A percentile compares a stretch with the other conserved stretches of the same genome.
Evolutionary conservation across 2,888 invertebrate species (phyloP).

Genomic region (Nephrocerus scutellatus): DNA sequence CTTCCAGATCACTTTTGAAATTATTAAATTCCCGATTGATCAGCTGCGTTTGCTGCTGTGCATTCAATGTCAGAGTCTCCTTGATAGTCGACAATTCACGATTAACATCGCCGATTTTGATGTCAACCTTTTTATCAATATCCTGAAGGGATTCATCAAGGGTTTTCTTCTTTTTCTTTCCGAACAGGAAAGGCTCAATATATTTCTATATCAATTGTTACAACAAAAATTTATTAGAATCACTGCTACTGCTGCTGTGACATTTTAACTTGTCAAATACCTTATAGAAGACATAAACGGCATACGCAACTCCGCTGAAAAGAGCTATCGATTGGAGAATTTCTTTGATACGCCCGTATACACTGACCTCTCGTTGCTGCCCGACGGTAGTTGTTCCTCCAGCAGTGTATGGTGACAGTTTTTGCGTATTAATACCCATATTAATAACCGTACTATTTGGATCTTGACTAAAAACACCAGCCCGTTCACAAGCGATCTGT

Average conservation of each 20-base stretch:
- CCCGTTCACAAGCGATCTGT: slow-evolving; percentile 64
- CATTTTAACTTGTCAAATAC: slow-evolving; percentile 45
- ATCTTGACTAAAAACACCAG: slow-evolving; percentile 46
- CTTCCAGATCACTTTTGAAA: slow-evolving; percentile 62
- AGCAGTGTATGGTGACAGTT: slow-evolving; percentile 27
- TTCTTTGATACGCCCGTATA: slow-evolving; percentile 57
- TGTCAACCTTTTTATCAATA: slow-evolving; percentile 60
- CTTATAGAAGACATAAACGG: slow-evolving; percentile 74
- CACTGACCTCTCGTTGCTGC: slow-evolving; percentile 36
- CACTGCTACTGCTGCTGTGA: neutral
- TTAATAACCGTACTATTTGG: slow-evolving; percentile 42
- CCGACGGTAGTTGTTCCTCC: slow-evolving; percentile 9
- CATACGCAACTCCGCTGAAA: slow-evolving; percentile 72
- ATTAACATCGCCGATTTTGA: slow-evolving; percentile 55
- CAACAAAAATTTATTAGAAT: neutral
- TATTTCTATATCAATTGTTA: slow-evolving; percentile 50
- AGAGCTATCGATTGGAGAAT: slow-evolving; percentile 64
- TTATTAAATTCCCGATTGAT: slow-evolving; percentile 57
- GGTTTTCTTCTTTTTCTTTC: slow-evolving; percentile 57
- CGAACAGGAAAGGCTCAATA: slow-evolving; percentile 62
- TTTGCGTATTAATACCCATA: slow-evolving; percentile 33
- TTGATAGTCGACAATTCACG: slow-evolving; percentile 60
- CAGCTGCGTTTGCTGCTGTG: slow-evolving; percentile 41
- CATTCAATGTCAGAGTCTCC: slow-evolving; percentile 54
- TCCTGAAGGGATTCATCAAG: slow-evolving; percentile 62